These are phyloP conservation scores for Heteropelma amictum DNA, from an alignment of 2,888 invertebrate genomes.

Conservation along the genomic window DNA sequence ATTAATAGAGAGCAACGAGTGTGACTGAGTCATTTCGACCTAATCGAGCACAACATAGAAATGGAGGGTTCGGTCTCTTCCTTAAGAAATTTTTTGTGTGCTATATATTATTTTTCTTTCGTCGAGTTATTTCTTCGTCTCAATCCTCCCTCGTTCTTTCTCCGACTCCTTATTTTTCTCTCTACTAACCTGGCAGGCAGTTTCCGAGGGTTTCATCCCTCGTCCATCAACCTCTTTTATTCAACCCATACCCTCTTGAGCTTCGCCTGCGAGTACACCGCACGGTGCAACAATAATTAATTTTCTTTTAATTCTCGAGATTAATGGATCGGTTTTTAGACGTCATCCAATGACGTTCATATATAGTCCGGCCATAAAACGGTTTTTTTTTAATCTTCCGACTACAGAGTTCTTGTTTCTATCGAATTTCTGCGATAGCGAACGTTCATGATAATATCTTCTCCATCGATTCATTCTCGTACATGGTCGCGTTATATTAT, in stretches of 20 bases:
- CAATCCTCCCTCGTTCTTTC: not conserved
- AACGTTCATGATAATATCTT: not conserved
- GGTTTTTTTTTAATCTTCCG: not conserved
- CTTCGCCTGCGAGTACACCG: conserved; percentile 60
- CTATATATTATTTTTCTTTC: conserved; percentile 43
- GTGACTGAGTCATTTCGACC: conserved; percentile 53
- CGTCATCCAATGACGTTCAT: conserved; percentile 35
- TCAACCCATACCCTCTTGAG: conserved; percentile 42
- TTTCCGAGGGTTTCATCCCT: conserved; percentile 39
- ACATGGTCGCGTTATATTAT: too few relatives aligned
- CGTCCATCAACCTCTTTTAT: conserved; percentile 46
- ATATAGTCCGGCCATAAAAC: conserved; percentile 21
- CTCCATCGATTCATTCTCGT: not conserved
- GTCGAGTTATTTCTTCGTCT: conserved; percentile 28
- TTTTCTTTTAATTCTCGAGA: conserved; percentile 74
- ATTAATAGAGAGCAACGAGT: conserved; percentile 29
- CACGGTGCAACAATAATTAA: conserved; percentile 71
- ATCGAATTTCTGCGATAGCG: not conserved
- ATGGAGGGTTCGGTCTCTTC: conserved; percentile 54
- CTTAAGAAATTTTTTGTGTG: conserved; percentile 43
- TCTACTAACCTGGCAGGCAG: conserved; percentile 25
- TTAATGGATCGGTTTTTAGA: conserved; percentile 68
- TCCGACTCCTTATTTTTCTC: not conserved
- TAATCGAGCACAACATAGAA: conserved; percentile 49
- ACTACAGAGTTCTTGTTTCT: not conserved